A percentile compares a stretch with the other conserved stretches of the same genome.
Conservation (phyloP, 30 jellyfish, hydroid and myxozoan genomes). For the Aurelia aurita region DNA sequence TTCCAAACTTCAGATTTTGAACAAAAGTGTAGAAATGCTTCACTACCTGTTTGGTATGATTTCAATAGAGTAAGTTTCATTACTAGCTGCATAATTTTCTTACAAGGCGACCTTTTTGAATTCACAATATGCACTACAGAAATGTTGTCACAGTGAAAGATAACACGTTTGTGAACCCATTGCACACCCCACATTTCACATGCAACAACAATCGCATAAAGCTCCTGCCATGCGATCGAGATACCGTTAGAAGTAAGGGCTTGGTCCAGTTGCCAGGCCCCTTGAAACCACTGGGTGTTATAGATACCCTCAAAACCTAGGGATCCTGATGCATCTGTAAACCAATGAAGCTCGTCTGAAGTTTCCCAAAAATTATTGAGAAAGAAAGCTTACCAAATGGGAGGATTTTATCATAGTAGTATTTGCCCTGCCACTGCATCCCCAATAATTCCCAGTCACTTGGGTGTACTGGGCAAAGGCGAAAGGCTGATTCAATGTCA, state of each 20-base stretch:
- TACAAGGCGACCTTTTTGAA: not conserved
- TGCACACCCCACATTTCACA: slow-evolving; percentile 30
- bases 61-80: slow-evolving; percentile 6
- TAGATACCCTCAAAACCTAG: slow-evolving; percentile 39
- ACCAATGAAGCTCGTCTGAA: not conserved
- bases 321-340: slow-evolving; percentile 29
- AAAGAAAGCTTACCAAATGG: slow-evolving; percentile 55
- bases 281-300: not conserved
- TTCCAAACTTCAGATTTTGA: not conserved
- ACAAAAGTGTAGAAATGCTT: not conserved
- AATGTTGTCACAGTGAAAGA: slow-evolving; percentile 29
- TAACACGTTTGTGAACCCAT: slow-evolving; percentile 27
- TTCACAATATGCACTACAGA: slow-evolving; percentile 16
- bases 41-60: not conserved
- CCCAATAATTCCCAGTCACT: slow-evolving; percentile 33
- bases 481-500: too few species aligned
- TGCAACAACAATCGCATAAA: slow-evolving; percentile 45
- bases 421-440: slow-evolving; percentile 7
- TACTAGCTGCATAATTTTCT: slow-evolving; percentile 1
- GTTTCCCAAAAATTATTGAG: not conserved
- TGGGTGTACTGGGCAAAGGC: too few species aligned
- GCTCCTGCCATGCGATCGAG: slow-evolving; percentile 49
- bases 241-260: slow-evolving; percentile 8
- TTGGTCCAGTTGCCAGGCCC: slow-evolving; percentile 6
- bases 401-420: slow-evolving; percentile 7